Evolutionary conservation across 2,113 vertebrate species (phyloP), one percentile per base, ranked within the genome.

Genomic region (Triplophysa siluroides): DNA sequence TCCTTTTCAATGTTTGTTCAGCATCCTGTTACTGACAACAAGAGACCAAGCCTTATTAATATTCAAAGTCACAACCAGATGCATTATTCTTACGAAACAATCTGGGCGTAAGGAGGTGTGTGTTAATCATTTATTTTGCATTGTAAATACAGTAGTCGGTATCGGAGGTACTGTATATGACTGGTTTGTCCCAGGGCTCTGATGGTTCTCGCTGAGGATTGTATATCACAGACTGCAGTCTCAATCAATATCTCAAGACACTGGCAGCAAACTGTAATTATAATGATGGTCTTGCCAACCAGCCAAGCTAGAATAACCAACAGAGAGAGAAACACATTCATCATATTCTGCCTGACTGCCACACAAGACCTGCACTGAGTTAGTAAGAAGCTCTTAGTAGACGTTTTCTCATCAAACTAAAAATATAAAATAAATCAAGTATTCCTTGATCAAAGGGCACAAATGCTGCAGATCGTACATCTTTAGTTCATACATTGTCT

Each of bases 161-260:
- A 63, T 79, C 61, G 23, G 79, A 23, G 78, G 9, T 47, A 3
- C 26, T 3, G 26, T 29, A 64, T 76, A 38, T 38, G 77, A 76
- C 58, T 60, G 56, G 29, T 33, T 21, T 56, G 23, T 64, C 33
- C 70, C 56, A 64, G 29, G 60, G 26, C 29, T 70, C 71, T 58
- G 58, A 61, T 76, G 71, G 54, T 66, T 78, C 79, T 84, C 50
- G 33, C 65, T 70, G 80, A 26, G 58, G 56, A 81, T 83, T 83
- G 82, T 71, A 70, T 72, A 83, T 81, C 61, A 67, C 21, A 78
- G 58, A 78, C 76, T 76, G 82, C 80, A 86, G 80, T 62, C 13
- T 45, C 24, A 41, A 85, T 85, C 71, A 72, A 83, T 85, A 66
- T 47, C 58, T 43, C 73, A 58, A 56, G 70, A 71, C 76, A 54